Evolutionary conservation across 2,888 invertebrate genomes (phyloP).

Genomic region (Drosophila paranaensis): DNA sequence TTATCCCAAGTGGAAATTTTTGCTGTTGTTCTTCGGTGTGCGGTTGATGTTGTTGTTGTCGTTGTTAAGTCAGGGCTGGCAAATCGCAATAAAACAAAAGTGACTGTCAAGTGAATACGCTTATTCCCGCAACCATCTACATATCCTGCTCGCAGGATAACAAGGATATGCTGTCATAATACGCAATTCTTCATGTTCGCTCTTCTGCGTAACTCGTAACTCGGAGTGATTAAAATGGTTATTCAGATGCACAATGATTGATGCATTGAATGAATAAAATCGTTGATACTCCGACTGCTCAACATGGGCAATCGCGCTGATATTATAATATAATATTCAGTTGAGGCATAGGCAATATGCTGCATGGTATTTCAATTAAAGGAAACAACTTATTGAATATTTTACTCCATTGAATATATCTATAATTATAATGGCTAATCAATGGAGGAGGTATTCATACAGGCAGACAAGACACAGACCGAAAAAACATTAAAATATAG

Average conservation of each 20-base stretch:
- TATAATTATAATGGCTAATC: too few relatives aligned
- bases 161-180: slow-evolving; percentile 45
- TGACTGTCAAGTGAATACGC: slow-evolving; percentile 78
- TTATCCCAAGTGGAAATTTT: slow-evolving; percentile 83
- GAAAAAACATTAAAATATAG: too few relatives aligned
- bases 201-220: slow-evolving; percentile 74
- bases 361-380: neutral
- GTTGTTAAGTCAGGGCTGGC: slow-evolving; percentile 55
- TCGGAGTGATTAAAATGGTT: slow-evolving; percentile 74
- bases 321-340: neutral
- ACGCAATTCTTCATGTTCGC: slow-evolving; percentile 78
- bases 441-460: too few relatives aligned
- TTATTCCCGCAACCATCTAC: slow-evolving; percentile 57
- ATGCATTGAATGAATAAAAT: slow-evolving; percentile 39
- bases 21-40: slow-evolving; percentile 50
- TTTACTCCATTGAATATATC: too few relatives aligned
- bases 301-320: neutral
- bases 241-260: slow-evolving; percentile 71
- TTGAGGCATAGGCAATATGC: too few relatives aligned
- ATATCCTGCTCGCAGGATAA: slow-evolving; percentile 22
- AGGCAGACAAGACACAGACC: too few relatives aligned
- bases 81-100: slow-evolving; percentile 77
- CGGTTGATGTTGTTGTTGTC: slow-evolving; percentile 45
- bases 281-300: slow-evolving; percentile 33
- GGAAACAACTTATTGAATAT: neutral